These are phyloP conservation scores for Drosophila phalerata DNA, from an alignment of 2,888 invertebrate species.

Conservation along the genomic window DNA sequence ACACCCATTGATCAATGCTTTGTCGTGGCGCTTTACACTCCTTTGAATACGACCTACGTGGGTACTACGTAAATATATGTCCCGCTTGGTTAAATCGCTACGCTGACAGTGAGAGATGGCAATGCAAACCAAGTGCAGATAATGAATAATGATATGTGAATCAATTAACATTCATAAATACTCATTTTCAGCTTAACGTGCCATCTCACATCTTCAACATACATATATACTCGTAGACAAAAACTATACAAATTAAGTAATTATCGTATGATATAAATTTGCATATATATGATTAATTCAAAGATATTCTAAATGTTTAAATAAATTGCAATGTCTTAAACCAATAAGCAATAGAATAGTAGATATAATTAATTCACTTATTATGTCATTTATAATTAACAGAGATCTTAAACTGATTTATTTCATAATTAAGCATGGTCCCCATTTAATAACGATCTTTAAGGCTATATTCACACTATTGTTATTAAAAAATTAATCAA, in stretches of 20 bases:
- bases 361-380: background rate
- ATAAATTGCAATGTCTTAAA: background rate
- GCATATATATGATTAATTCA: background rate
- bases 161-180: slow-evolving; percentile 31
- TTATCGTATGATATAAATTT: background rate
- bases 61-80: background rate
- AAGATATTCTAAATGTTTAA: background rate
- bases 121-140: slow-evolving; percentile 15
- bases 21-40: slow-evolving; percentile 38
- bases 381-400: background rate
- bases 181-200: slow-evolving; percentile 11
- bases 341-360: background rate
- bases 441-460: too few relatives aligned
- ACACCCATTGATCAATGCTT: slow-evolving; percentile 59
- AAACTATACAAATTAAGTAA: background rate
- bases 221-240: background rate
- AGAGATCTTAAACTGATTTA: background rate
- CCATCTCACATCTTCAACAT: slow-evolving; percentile 5
- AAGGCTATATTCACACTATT: too few relatives aligned
- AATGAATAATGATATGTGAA: slow-evolving; percentile 38
- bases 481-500: too few relatives aligned
- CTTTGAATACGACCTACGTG: slow-evolving; percentile 31
- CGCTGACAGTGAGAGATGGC: slow-evolving; percentile 56
- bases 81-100: slow-evolving; percentile 19
- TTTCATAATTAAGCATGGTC: background rate